Percentiles rank a stretch among this genome's conserved stretches.
These are phyloP conservation scores for Poeciliopsis turrubarensis DNA, from an alignment of 2,113 vertebrate species.

Conservation along the genomic window DNA sequence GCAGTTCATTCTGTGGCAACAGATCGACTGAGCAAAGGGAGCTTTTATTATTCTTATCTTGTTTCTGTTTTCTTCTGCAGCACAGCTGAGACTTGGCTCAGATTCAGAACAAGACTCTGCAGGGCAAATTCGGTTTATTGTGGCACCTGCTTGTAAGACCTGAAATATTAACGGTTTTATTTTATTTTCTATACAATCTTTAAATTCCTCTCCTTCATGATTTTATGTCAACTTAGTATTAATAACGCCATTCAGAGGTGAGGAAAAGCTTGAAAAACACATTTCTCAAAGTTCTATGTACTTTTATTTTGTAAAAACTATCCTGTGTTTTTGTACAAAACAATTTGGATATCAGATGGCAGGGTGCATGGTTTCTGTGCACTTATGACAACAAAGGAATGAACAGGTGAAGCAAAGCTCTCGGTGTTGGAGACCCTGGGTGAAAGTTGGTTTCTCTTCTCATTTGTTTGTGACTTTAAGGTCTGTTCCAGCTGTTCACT, in stretches of 20 bases:
- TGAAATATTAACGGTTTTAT: neutral
- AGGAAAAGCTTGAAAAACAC: neutral
- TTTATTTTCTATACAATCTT: neutral
- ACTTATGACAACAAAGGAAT: neutral
- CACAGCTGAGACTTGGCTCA: conserved; percentile 22
- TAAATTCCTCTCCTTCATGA: neutral
- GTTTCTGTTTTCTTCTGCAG: conserved; percentile 29
- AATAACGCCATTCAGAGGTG: neutral
- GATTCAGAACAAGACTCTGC: neutral
- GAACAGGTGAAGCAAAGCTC: neutral
- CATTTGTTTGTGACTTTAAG: neutral
- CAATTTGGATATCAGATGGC: too few relatives aligned
- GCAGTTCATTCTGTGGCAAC: conserved; percentile 30
- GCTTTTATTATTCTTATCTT: conserved; percentile 32
- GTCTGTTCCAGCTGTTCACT: neutral
- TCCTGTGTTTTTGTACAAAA: neutral
- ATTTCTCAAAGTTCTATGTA: neutral
- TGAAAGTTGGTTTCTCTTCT: neutral
- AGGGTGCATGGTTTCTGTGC: neutral
- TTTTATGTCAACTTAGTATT: neutral
- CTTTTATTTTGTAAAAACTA: neutral
- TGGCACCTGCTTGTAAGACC: neutral
- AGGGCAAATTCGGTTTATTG: neutral
- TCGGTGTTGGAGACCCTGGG: neutral
- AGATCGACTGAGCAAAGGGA: conserved; percentile 2